Evolutionary conservation across 2,888 invertebrate species (phyloP).

Genomic region (Calameuta idolon): DNA sequence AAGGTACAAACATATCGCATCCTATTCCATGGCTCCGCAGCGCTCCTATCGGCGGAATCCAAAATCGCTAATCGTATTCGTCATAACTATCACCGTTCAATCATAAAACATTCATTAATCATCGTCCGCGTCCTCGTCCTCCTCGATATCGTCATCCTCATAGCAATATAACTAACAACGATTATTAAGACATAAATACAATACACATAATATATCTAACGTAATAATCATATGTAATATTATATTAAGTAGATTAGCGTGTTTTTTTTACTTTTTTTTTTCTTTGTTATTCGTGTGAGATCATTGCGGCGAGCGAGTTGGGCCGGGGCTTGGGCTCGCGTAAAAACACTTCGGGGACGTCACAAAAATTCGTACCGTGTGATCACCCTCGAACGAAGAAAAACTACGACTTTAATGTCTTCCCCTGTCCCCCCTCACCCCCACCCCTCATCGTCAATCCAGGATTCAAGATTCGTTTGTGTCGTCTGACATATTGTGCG

Average conservation of each 20-base stretch:
- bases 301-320: constrained; percentile 38
- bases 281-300: constrained; percentile 23
- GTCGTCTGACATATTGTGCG: constrained; percentile 6
- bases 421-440: not conserved
- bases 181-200: constrained; percentile 64
- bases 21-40: not conserved
- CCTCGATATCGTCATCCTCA: constrained; percentile 29
- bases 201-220: constrained; percentile 62
- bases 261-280: constrained; percentile 34
- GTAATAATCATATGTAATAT: constrained; percentile 60
- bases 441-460: not conserved
- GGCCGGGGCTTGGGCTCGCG: constrained; percentile 37
- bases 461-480: not conserved
- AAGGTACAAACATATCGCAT: not conserved
- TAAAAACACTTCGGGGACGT: not conserved
- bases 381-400: not conserved
- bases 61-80: not conserved
- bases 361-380: not conserved
- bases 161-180: constrained; percentile 63
- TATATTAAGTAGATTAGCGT: constrained; percentile 55
- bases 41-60: not conserved
- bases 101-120: constrained; percentile 21
- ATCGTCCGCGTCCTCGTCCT: constrained; percentile 30
- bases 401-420: not conserved
- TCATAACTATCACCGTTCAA: constrained; percentile 8